Base-by-base conservation (phyloP, 2,797 vertebrate genomes). In the Acanthopagrus latus region DNA sequence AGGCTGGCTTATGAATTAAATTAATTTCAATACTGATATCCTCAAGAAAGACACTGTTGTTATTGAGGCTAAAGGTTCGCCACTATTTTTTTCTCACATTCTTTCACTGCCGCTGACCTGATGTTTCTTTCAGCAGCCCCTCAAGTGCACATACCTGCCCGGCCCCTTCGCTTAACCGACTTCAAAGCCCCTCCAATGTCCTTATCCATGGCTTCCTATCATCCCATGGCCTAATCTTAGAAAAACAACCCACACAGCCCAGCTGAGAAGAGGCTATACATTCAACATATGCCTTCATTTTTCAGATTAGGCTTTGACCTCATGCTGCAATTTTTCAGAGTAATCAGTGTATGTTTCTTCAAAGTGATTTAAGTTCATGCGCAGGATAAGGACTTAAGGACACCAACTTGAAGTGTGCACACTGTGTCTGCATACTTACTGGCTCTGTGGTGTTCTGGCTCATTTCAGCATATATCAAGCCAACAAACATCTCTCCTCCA, bases 171-270 rank as follows among this genome's bases (percentile, higher is more conserved):
- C 7, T 65, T 68, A 51, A 46, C 55, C 66, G 43, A 85, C 80
- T 86, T 88, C 78, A 92, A 90, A 88, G 77, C 72, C 23, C 62
- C 60, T 18, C 55, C 59, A 48, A 60, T 46, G 12, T 60, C 72
- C 63, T 83, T 81, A 89, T 88, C 86, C 78, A 79, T 77, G 82
- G 65, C 80, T 91, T 91, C 84, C 87, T 75, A 82, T 87, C 82
- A 77, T 83, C 71, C 46, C 41, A 23, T 68, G 76, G 47, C 80
- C 65, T 80, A 76, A 88, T 86, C 70, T 74, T 58, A 50, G 41
- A 74, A 75, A 78, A 84, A 81, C 51, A 72, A 43, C 1, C 2
- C 23, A 23, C 56, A 74, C 41, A 76, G 48, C 10, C 25, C 10
- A 3, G 3, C 33, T 81, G 33, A 69, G 71, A 46, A 78, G 41